phyloP scores from a whole-genome alignment of 2,888 invertebrate genomes.

The Hyles lineata region DNA sequence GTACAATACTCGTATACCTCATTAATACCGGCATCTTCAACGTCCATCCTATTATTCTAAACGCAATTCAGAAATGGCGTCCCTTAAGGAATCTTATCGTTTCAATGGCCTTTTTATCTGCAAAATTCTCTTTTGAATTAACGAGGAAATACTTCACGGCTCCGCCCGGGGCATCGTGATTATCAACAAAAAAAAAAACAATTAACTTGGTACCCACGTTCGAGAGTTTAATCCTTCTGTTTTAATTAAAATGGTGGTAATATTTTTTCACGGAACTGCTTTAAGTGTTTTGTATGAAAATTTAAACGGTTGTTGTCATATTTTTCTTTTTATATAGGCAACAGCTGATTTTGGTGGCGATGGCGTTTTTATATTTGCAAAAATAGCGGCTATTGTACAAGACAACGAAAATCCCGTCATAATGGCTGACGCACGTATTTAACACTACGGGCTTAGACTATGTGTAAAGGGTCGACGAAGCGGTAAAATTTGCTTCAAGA shows the following conservation, averaged over 20 bases:
- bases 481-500: too few relatives aligned
- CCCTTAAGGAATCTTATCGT: conserved; percentile 47
- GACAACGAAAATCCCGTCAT: too few relatives aligned
- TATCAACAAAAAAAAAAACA: conserved; percentile 63
- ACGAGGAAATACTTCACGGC: conserved; percentile 60
- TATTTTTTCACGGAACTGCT: conserved; percentile 34
- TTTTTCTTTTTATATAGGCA: neutral
- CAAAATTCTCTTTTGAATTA: conserved; percentile 58
- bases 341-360: neutral
- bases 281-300: conserved; percentile 21
- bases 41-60: conserved; percentile 29
- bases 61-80: conserved; percentile 29
- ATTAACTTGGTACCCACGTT: conserved; percentile 50
- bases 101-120: conserved; percentile 48
- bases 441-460: too few relatives aligned
- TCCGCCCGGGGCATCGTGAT: conserved; percentile 45
- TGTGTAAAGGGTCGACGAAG: too few relatives aligned
- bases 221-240: conserved; percentile 58
- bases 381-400: too few relatives aligned
- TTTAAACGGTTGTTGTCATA: conserved; percentile 4
- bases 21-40: conserved; percentile 26
- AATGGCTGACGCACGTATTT: too few relatives aligned
- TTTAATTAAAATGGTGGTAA: conserved; percentile 64
- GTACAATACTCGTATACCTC: neutral
- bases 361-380: too few relatives aligned